Percentiles rank a stretch among this genome's conserved stretches.
Evolutionary conservation across 1,140 invertebrate species (phyloP).

Genomic region (Penaeus japonicus): DNA sequence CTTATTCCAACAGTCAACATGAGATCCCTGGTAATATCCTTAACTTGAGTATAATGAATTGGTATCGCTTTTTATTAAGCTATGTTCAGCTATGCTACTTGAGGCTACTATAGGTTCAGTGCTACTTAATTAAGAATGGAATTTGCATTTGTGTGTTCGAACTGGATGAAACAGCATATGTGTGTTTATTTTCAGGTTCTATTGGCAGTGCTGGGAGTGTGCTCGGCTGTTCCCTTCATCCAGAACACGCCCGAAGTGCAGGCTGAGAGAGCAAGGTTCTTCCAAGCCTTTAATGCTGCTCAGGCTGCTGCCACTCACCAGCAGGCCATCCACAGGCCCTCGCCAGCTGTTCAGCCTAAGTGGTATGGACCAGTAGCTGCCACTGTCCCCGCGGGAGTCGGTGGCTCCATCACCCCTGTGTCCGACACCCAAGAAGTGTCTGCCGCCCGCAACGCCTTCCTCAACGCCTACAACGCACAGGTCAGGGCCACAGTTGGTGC

Average conservation of each 20-base stretch:
- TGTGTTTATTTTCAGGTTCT: slow-evolving; percentile 5
- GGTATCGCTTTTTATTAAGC: too few species aligned
- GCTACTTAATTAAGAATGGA: background rate
- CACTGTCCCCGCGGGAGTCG: slow-evolving; percentile 55
- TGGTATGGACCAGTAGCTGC: slow-evolving; percentile 56
- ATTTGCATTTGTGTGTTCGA: background rate
- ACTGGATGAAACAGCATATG: background rate
- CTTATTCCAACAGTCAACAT: background rate
- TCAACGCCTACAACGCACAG: slow-evolving; percentile 25
- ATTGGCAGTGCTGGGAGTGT: slow-evolving; percentile 45
- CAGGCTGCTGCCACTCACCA: slow-evolving; percentile 25
- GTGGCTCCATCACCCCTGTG: slow-evolving; percentile 35
- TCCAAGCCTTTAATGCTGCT: slow-evolving; percentile 38
- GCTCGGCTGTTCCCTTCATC: slow-evolving; percentile 36
- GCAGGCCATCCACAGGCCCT: slow-evolving; percentile 6
- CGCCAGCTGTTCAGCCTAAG: background rate
- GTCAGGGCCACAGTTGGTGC: background rate
- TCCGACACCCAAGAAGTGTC: slow-evolving; percentile 44
- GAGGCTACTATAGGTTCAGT: too few species aligned
- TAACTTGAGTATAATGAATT: background rate
- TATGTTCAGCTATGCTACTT: too few species aligned
- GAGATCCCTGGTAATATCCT: background rate
- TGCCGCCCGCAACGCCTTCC: slow-evolving; percentile 50
- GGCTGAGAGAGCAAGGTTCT: slow-evolving; percentile 44
- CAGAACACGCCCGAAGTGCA: slow-evolving; percentile 30